Base-by-base conservation (phyloP, 2,888 invertebrate genomes). In the Ectropis crepuscularia region DNA sequence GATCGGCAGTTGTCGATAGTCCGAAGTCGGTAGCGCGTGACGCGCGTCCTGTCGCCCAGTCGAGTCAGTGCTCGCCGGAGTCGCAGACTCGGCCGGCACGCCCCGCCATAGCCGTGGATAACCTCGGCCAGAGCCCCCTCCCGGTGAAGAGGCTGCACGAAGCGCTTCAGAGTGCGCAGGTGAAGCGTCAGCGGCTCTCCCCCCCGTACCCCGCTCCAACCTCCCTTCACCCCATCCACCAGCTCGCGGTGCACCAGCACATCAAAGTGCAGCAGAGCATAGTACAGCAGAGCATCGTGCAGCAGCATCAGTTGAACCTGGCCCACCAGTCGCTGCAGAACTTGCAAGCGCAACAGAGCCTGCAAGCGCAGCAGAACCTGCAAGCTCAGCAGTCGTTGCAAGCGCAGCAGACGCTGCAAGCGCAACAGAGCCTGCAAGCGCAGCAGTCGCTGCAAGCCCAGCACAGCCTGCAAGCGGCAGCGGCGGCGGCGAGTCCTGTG, bases 131-230 rank as follows among this genome's bases (percentile, higher is more conserved):
- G 85, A 91, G 90, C 87, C 91, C 90, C 83, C 89, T 91, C 77
- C 92, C 92, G 88, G 93, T 92, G 89, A 93, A 93, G 92, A 90
- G 92, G 93, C 93, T 93, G 94, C 93, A 93, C 92, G 93, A 92
- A 89, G 93, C 93, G 90, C 93, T 94, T 84, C 94, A 92, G 89
- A 89, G 92, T 89, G 92, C 93, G 81, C 93, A 92, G 88, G 93
- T 93, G 88, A 93, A 94, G 93, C 93, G 94, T 81, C 94, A 94
- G 93, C 93, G 93, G 88, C 94, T 94, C 88, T 91, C 92, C 85
- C 93, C 92, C 74, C 91, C 92, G 81, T 94, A 94, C 88, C 93
- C 94, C 89, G 87, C 93, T 84, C 91, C 90, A 73, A 71, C 85
- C 65, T 82, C 85, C 76, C 89, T 90, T 66, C 92, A 90, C 75